Conservation (phyloP, 2,113 vertebrate species). For the Syngnathus floridae region DNA sequence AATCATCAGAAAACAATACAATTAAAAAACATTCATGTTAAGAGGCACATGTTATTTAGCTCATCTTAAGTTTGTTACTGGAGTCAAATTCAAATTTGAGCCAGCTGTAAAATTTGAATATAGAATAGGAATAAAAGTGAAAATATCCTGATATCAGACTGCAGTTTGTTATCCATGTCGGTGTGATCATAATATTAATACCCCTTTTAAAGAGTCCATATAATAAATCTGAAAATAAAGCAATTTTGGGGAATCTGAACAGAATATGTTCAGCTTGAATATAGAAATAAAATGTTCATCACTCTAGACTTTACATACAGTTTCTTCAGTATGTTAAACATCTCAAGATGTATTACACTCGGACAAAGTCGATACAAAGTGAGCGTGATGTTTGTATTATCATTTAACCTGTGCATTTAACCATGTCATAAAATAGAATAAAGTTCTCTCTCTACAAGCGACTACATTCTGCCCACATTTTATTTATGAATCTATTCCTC, state of each 20-base stretch:
- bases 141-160: no score
- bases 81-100: no score
- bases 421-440: not conserved
- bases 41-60: no score
- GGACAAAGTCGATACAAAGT: not conserved
- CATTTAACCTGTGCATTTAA: not conserved
- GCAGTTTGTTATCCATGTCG: no score
- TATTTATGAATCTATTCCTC: not conserved
- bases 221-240: no score
- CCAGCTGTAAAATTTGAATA: no score
- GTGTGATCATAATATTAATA: no score
- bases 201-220: no score
- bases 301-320: not conserved
- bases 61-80: no score
- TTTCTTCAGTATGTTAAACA: not conserved
- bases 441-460: not conserved
- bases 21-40: no score
- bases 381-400: not conserved
- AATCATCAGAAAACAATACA: no score
- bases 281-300: not conserved
- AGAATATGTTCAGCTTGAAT: not conserved
- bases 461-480: not conserved
- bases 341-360: not conserved
- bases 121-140: no score
- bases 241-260: not conserved